Evolutionary conservation across 2,113 vertebrate genomes (phyloP).

Genomic region (Echinops telfairi): DNA sequence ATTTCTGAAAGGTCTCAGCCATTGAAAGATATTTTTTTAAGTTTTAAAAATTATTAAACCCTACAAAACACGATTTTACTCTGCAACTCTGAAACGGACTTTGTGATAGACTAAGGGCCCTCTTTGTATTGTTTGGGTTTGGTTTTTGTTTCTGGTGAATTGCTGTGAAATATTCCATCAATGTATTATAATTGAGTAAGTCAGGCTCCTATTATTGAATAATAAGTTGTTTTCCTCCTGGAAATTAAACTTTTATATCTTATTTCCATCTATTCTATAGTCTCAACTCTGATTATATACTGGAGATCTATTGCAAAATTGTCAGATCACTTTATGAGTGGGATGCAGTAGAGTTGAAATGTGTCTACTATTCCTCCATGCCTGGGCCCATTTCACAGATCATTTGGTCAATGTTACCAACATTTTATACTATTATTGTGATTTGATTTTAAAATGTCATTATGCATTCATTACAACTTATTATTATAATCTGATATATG

Average conservation of each 20-base stretch:
- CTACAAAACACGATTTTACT: not conserved
- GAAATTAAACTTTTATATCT: not conserved
- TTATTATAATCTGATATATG: not conserved
- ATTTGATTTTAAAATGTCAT: not conserved
- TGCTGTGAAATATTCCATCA: not conserved
- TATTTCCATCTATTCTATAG: not conserved
- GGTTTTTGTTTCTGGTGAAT: not conserved
- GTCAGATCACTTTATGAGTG: not conserved
- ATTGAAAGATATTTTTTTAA: not conserved
- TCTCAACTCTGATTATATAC: conserved; percentile 1
- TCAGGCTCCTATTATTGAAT: not conserved
- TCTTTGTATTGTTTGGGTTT: not conserved
- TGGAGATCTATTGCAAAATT: not conserved
- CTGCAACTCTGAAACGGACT: not conserved
- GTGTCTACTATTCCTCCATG: not conserved
- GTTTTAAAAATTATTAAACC: not conserved
- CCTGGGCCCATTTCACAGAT: too few species aligned
- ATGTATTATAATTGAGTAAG: not conserved
- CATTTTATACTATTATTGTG: not conserved
- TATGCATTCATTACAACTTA: not conserved
- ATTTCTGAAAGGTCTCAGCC: not conserved
- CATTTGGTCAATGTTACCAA: not conserved
- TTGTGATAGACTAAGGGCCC: too few species aligned
- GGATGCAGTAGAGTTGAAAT: not conserved
- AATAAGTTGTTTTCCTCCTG: not conserved